These are phyloP conservation scores for Lymantria dispar DNA, from an alignment of 2,888 invertebrate genomes.

Conservation along the genomic window DNA sequence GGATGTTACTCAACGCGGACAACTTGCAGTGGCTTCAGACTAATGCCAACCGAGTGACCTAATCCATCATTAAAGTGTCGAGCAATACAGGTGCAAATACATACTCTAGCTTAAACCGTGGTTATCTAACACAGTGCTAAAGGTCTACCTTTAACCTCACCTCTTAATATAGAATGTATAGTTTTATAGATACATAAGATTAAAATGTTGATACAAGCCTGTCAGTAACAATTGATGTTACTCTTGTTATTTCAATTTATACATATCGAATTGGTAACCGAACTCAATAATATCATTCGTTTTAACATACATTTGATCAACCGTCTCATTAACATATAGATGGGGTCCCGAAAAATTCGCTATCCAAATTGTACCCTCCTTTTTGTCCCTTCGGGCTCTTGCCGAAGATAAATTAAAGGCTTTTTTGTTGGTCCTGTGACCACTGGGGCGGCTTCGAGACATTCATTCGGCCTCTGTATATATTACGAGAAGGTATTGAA, in stretches of 20 bases:
- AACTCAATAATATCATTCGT: slow-evolving; percentile 50
- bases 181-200: too few species aligned
- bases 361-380: slow-evolving; percentile 54
- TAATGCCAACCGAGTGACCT: too few species aligned
- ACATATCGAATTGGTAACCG: slow-evolving; percentile 34
- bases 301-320: slow-evolving; percentile 65
- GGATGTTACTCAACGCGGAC: too few species aligned
- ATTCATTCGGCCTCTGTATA: slow-evolving; percentile 48
- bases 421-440: slow-evolving; percentile 47
- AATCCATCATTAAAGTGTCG: too few species aligned
- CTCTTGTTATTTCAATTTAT: slow-evolving; percentile 54
- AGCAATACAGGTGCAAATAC: too few species aligned
- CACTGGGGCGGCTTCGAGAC: slow-evolving; percentile 43
- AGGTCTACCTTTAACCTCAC: too few species aligned
- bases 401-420: slow-evolving; percentile 54
- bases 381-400: slow-evolving; percentile 49
- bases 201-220: too few species aligned
- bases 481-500: slow-evolving; percentile 42
- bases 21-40: too few species aligned
- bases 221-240: slow-evolving; percentile 38
- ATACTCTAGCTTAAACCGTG: too few species aligned
- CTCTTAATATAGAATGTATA: too few species aligned
- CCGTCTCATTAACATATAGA: slow-evolving; percentile 64
- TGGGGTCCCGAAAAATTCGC: slow-evolving; percentile 51
- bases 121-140: too few species aligned